Evolutionary conservation across 2,797 vertebrate species (phyloP), one percentile per base, ranked within the genome.

Genomic region (Xerus rutilus): DNA sequence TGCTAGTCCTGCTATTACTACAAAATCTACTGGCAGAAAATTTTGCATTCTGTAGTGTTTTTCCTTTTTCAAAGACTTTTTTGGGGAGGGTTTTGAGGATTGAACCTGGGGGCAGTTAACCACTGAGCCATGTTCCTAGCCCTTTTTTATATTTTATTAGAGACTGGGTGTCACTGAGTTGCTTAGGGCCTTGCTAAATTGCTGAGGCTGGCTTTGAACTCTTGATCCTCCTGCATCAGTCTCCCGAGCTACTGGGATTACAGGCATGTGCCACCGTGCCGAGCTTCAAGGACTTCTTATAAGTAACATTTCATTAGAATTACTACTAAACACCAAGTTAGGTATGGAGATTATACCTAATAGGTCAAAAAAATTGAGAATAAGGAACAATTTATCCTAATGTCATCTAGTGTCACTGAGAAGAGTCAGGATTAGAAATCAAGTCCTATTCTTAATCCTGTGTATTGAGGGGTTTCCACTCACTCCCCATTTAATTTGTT

Each of bases 291-390:
- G 32, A 65, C 10, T 87, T 81, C 30, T 94, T 28, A 88, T 18
- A 35, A 70, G 54, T 28, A 77, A 72, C 28, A 62, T 49, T 49
- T 62, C 67, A 64, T 73, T 86, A 28, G 30, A 89, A 64, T 93
- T 47, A 30, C 10, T 35, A 76, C 39, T 62, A 7, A 79, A 69
- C 1, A 43, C 23, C 35, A 18, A 59, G 15, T 28, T 54, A 43
- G 15, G 4, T 54, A 4, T 25, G 25, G 20, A 32, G 28, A 81
- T 62, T 35, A 35, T 11, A 23, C 45, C 23, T 35, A 70, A 52
- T 4, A 65, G 6, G 62, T 32, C 6, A 52, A 69, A 43, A 43
- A 79, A 91, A 83, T 39, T 13, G n/a, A 6, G 45, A 23, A 81
- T 21, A 77, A 81, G 78, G 28, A 65, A 32, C 20, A 30, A 72